A percentile compares a stretch with the other conserved stretches of the same genome.
These are phyloP conservation scores for Nemotelus pantherinus DNA, from an alignment of 2,888 invertebrate genomes.

Conservation along the genomic window DNA sequence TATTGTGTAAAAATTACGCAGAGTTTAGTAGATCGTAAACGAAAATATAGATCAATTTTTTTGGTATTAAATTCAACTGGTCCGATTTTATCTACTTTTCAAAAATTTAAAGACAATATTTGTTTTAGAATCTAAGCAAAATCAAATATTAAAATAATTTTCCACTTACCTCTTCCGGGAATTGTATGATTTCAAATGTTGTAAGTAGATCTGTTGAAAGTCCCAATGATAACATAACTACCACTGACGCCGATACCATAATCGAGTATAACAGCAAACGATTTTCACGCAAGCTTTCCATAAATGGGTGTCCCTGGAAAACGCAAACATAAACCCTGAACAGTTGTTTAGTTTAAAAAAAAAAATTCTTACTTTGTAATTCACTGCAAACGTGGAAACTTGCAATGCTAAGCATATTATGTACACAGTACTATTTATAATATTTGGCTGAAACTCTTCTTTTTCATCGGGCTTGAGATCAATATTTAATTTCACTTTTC, in stretches of 20 bases:
- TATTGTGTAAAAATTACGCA: neutral
- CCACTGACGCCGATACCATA: conserved; percentile 80
- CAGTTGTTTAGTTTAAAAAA: neutral
- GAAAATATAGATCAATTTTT: too few species aligned
- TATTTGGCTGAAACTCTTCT: conserved; percentile 90
- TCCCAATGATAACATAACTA: conserved; percentile 86
- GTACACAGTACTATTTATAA: conserved; percentile 98
- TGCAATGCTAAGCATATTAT: conserved; percentile 97
- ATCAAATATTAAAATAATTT: too few species aligned
- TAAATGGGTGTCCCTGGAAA: conserved; percentile 96
- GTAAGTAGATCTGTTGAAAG: conserved; percentile 84
- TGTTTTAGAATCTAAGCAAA: too few species aligned
- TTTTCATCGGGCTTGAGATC: conserved; percentile 74
- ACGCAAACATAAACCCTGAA: conserved; percentile 44
- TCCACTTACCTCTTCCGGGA: conserved; percentile 85
- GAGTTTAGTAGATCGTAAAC: too few species aligned
- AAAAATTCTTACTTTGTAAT: conserved; percentile 83
- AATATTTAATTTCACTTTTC: conserved; percentile 70
- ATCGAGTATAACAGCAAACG: conserved; percentile 92
- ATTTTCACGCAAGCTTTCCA: conserved; percentile 95
- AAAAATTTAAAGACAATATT: too few species aligned
- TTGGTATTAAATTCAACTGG: too few species aligned
- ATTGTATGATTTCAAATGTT: conserved; percentile 95
- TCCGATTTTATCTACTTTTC: too few species aligned
- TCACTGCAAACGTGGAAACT: conserved; percentile 98